A percentile compares a stretch with the other conserved stretches of the same genome.
Conservation (phyloP, 2,797 vertebrate genomes). For the Eleutherodactylus coqui region DNA sequence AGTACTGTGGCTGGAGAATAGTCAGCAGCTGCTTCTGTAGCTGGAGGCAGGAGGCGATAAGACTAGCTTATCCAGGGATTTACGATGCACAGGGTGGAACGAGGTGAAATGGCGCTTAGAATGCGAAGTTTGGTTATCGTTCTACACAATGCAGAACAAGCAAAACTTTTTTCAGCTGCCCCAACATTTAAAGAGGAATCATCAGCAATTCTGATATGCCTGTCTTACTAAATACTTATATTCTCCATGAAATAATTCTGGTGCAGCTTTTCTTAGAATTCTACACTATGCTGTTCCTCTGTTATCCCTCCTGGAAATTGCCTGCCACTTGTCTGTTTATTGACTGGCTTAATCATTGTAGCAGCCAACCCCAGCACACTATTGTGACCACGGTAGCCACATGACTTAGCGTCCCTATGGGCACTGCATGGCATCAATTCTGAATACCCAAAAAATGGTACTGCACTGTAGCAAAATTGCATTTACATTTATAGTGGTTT, state of each 20-base stretch:
- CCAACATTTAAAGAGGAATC: neutral
- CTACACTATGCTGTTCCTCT: too few species aligned
- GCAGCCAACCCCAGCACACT: too few species aligned
- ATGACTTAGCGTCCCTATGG: too few species aligned
- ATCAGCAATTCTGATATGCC: neutral
- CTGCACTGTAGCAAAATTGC: too few species aligned
- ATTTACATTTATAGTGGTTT: too few species aligned
- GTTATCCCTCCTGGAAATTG: neutral
- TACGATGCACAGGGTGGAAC: neutral
- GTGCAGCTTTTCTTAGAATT: too few species aligned
- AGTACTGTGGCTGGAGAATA: neutral
- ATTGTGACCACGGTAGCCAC: too few species aligned
- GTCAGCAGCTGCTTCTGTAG: conserved; percentile 35
- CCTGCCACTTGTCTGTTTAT: neutral
- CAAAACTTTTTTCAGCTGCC: neutral
- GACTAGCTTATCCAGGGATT: conserved; percentile 4
- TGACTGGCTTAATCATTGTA: too few species aligned
- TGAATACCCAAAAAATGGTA: too few species aligned
- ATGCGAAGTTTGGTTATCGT: neutral
- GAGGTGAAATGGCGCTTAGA: neutral
- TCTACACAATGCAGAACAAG: neutral
- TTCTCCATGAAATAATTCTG: too few species aligned
- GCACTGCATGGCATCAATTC: too few species aligned
- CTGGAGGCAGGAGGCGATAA: conserved; percentile 18
- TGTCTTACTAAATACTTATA: too few species aligned